Evolutionary conservation across 2,888 invertebrate species (phyloP), one percentile per base, ranked within the genome.

Genomic region (Leucoptera coffeella): DNA sequence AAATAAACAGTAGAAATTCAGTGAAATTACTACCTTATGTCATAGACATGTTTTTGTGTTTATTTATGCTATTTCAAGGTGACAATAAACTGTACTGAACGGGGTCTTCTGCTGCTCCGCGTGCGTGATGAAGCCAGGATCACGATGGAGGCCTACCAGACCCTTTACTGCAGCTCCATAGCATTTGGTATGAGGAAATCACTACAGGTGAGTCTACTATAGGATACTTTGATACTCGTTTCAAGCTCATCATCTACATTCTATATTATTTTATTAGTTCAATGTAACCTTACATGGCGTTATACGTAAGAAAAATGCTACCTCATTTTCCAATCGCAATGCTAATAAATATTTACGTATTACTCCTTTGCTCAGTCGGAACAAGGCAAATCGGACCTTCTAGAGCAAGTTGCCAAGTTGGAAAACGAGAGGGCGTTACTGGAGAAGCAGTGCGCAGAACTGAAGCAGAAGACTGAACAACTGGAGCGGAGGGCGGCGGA

Each of bases 151-250:
- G 94, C 96, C 1, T 97, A 94, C 50, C 93, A 95, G 57, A 91
- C 93, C 0, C 73, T 99, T 2, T 95, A 96, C 47, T 96, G 96
- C 54, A 95, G 95, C 56, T 93, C 95, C 28, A 90, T 96, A 27
- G 95, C 96, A 1, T 99, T 95, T 51, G 96, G 95, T 14, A 92
- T 97, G 82, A 78, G 96, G 33, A 97, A 99, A 71, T 93, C 96
- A n/a, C 64, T 97, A 29, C 89, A 91, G 67, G 84, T 84, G 39
- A 45, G n/a, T n/a, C n/a, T n/a, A n/a, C n/a, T n/a, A n/a, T n/a
- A n/a, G n/a, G n/a, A n/a, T n/a, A n/a, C n/a, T n/a, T n/a, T n/a
- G n/a, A n/a, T n/a, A n/a, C 9, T 17, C 17, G 17, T 7, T 17
- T 17, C 6, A 17, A 17, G 9, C 17, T 17, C 17, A 9, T 9